Evolutionary conservation across 2,113 vertebrate genomes (phyloP), one percentile per base, ranked within the genome.

Genomic region (Octodon degus): DNA sequence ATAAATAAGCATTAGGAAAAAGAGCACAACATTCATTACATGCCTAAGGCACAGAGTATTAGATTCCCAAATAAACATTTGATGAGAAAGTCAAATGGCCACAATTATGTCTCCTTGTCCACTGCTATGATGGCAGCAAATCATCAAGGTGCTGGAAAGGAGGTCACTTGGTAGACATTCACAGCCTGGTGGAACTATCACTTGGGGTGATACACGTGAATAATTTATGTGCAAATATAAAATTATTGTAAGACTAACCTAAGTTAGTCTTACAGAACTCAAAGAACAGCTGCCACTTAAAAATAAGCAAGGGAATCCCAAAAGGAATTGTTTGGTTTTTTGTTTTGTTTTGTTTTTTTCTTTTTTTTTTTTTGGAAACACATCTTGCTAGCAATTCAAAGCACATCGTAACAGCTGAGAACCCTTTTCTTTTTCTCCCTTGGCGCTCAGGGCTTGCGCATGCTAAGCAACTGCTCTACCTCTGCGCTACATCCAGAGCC

Each of bases 331-430:
- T 89, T 70, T 43, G 43, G 43, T 43, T 43, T 43, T 43, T 43
- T 43, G 43, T 3, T 43, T 43, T 43, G 43, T 3, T 43, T 43
- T 43, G 43, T 4, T 43, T 43, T 43, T 43, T 43, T 43, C 4
- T 4, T 4, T 43, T 43, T 43, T 4, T 40, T 68, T 19, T 34
- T 8, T 77, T 37, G 37, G 14, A 88, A 93, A 89, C 53, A 6
- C 47, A 24, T 32, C 84, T 55, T 58, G 65, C 43, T 82, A 60
- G 43, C 53, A 86, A 95, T 76, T 92, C 34, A 92, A 93, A 79
- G 53, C 32, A 24, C 40, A 63, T 43, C 47, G 20, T 79, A 30
- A 79, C 37, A n/a, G 30, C 32, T 77, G 17, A 86, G 76, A 90
- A 67, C n/a, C 30, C 43, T 77, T 77, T 27, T 76, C 70, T 43